These are phyloP conservation scores for Micronisus gabar DNA, from an alignment of 2,113 vertebrate species.

Conservation along the genomic window DNA sequence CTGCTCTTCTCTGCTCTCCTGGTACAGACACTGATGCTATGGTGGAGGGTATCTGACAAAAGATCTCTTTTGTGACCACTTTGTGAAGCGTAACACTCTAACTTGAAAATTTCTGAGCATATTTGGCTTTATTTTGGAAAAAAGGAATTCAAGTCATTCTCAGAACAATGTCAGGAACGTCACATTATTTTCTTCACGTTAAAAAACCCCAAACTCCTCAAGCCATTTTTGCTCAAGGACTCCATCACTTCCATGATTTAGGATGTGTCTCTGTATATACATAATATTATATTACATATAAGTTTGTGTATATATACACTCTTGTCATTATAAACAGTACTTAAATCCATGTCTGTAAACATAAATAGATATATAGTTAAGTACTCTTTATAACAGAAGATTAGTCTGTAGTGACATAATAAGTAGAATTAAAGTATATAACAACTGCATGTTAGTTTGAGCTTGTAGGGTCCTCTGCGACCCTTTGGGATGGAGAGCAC, in stretches of 20 bases:
- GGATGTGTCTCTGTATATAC: constrained; percentile 1
- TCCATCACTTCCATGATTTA: background rate
- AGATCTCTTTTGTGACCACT: background rate
- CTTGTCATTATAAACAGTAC: constrained; percentile 46
- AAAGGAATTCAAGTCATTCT: background rate
- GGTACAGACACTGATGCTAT: background rate
- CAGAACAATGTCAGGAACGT: background rate
- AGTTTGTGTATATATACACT: constrained; percentile 5
- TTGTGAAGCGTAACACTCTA: background rate
- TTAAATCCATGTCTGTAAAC: constrained; percentile 21
- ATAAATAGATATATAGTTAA: constrained; percentile 46
- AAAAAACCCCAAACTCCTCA: background rate
- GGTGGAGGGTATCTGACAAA: background rate
- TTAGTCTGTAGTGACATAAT: constrained; percentile 22
- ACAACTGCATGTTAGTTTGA: background rate
- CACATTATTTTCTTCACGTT: background rate
- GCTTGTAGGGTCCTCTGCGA: background rate
- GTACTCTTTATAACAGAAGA: background rate
- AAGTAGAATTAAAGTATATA: constrained; percentile 42
- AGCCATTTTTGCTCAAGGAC: background rate
- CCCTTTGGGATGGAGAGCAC: background rate
- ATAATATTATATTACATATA: background rate
- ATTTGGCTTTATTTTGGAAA: background rate
- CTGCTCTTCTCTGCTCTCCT: background rate
- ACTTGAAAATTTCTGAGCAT: background rate